These are phyloP conservation scores for Synaphobranchus kaupii DNA, from an alignment of 2,797 vertebrate species.

Conservation along the genomic window DNA sequence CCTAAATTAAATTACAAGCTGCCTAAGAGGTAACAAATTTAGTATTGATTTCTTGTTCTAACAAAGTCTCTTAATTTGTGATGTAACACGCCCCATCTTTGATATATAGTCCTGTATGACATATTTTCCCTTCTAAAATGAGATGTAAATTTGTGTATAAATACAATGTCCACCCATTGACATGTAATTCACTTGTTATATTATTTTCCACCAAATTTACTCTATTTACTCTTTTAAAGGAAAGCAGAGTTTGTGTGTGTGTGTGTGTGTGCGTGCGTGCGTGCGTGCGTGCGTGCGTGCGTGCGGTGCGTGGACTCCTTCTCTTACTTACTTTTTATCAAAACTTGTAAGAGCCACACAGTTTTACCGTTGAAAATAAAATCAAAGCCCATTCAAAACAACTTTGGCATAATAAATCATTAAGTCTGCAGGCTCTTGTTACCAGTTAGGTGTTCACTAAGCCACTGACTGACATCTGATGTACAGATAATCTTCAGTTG, in stretches of 20 bases:
- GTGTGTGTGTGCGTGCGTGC: too few species aligned
- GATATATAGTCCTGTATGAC: background rate
- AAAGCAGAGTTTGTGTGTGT: background rate
- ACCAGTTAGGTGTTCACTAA: background rate
- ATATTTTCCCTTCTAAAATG: background rate
- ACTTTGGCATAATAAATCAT: background rate
- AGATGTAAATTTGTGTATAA: background rate
- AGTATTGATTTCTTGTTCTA: background rate
- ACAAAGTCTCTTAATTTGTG: background rate
- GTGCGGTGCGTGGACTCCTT: background rate
- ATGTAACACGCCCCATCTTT: background rate
- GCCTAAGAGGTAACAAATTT: background rate
- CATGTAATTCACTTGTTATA: background rate
- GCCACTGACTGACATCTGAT: background rate
- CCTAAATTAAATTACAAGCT: background rate
- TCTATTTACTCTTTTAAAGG: background rate
- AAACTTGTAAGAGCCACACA: background rate
- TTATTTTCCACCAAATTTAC: background rate
- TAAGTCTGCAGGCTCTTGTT: background rate
- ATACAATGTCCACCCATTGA: background rate
- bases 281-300: background rate
- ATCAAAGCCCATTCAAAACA: background rate
- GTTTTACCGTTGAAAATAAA: background rate
- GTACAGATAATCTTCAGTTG: background rate
- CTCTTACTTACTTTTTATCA: background rate